Percentiles rank a stretch among this genome's conserved stretches.
phyloP scores from a whole-genome alignment of 2,113 vertebrate species.

The Tapirus terrestris region DNA sequence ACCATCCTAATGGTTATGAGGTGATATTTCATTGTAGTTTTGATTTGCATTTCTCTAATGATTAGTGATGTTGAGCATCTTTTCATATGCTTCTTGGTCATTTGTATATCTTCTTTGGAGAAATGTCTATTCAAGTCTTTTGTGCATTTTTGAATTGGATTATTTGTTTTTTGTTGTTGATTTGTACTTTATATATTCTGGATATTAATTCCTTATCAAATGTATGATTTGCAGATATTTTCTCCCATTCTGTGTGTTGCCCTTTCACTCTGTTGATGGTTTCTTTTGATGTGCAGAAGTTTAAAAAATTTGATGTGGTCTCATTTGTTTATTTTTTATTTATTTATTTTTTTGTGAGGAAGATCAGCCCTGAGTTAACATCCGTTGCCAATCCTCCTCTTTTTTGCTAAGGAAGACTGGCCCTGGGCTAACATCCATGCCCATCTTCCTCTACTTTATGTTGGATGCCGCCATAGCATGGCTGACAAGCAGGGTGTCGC shows the following conservation, averaged over 20 bases:
- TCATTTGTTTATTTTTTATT: neutral
- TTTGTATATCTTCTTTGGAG: neutral
- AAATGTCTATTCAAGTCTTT: constrained; percentile 5
- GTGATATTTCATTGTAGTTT: neutral
- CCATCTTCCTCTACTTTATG: no score
- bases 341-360: no score
- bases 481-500: neutral
- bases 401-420: no score
- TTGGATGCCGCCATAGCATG: no score
- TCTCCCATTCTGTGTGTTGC: neutral
- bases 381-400: no score
- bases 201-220: neutral
- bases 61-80: neutral
- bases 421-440: no score
- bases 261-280: neutral
- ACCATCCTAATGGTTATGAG: neutral
- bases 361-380: no score
- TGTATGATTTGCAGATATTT: neutral
- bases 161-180: neutral
- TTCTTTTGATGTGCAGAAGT: neutral
- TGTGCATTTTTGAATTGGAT: neutral
- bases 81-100: neutral
- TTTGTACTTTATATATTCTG: neutral
- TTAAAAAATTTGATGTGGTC: neutral
- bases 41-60: neutral